Percentiles rank a stretch among this genome's conserved stretches.
phyloP scores from a whole-genome alignment of 2,888 invertebrate species.

The Cryptus armator region DNA sequence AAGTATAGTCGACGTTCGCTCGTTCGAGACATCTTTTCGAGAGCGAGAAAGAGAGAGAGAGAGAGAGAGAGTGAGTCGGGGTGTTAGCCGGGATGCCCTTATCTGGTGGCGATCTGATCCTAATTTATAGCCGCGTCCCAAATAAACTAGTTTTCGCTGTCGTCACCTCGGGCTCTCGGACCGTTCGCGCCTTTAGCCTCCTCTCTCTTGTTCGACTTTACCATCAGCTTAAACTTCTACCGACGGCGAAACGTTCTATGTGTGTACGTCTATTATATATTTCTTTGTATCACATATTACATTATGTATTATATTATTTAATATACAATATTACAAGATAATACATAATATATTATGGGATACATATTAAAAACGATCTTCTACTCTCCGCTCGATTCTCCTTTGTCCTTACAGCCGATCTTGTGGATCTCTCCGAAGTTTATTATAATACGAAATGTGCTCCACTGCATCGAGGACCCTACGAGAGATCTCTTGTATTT shows the following conservation, averaged over 20 bases:
- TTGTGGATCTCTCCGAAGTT: constrained; percentile 47
- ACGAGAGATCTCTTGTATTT: background rate
- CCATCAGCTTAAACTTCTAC: constrained; percentile 67
- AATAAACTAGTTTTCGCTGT: constrained; percentile 85
- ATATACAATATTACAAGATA: background rate
- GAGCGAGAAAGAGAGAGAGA: constrained; percentile 68
- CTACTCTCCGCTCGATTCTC: constrained; percentile 68
- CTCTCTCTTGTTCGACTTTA: constrained; percentile 56
- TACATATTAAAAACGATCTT: background rate
- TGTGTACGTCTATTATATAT: constrained; percentile 51
- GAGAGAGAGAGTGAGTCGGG: constrained; percentile 70
- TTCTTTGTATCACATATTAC: background rate
- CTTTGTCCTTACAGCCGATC: constrained; percentile 67
- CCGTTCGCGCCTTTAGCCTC: constrained; percentile 73
- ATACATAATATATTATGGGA: too few species aligned
- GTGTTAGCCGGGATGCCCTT: constrained; percentile 84
- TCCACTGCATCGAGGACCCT: constrained; percentile 20
- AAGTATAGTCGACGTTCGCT: constrained; percentile 68
- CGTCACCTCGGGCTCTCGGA: constrained; percentile 82
- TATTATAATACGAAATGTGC: constrained; percentile 54
- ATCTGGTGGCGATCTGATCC: constrained; percentile 85
- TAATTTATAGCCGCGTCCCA: constrained; percentile 85
- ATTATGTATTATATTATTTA: constrained; percentile 32
- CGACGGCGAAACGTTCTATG: constrained; percentile 62
- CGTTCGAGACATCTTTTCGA: constrained; percentile 80